These are phyloP conservation scores for Cabera pusaria DNA, from an alignment of 2,888 invertebrate genomes.

Conservation along the genomic window DNA sequence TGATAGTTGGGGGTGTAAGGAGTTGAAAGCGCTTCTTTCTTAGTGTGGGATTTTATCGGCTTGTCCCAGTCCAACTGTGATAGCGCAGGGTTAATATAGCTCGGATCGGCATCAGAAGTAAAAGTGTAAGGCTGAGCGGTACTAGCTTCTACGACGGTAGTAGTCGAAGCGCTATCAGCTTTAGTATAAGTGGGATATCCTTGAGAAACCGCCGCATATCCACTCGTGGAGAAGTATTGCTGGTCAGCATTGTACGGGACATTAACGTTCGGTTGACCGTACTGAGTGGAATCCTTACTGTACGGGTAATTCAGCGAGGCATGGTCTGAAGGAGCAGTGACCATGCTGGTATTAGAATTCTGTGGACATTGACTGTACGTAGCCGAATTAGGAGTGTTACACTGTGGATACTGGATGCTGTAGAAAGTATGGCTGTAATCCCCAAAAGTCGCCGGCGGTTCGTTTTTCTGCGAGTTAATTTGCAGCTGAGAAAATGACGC, in stretches of 20 bases:
- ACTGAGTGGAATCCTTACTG: slow-evolving; percentile 41
- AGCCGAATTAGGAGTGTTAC: slow-evolving; percentile 52
- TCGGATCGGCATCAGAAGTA: slow-evolving; percentile 31
- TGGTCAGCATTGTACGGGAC: slow-evolving; percentile 40
- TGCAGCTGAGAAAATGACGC: slow-evolving; percentile 68
- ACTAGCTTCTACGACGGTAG: slow-evolving; percentile 42
- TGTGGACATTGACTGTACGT: slow-evolving; percentile 61
- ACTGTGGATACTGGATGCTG: slow-evolving; percentile 61
- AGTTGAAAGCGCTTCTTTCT: slow-evolving; percentile 61
- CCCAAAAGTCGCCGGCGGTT: slow-evolving; percentile 38
- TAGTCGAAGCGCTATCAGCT: slow-evolving; percentile 44
- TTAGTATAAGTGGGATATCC: slow-evolving; percentile 56
- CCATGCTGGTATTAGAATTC: slow-evolving; percentile 51
- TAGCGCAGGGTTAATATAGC: slow-evolving; percentile 40
- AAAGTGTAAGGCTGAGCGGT: slow-evolving; percentile 42
- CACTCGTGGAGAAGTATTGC: slow-evolving; percentile 48
- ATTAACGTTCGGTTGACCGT: slow-evolving; percentile 36
- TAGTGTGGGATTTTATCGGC: slow-evolving; percentile 73
- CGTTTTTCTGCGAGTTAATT: slow-evolving; percentile 50
- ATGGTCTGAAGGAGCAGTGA: slow-evolving; percentile 53
- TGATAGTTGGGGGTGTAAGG: slow-evolving; percentile 40
- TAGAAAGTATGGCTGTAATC: slow-evolving; percentile 70
- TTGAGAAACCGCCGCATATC: slow-evolving; percentile 51
- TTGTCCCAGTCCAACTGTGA: slow-evolving; percentile 64
- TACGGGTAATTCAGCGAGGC: slow-evolving; percentile 55